phyloP scores from a whole-genome alignment of 2,113 vertebrate species.

The Chelonoidis abingdonii region DNA sequence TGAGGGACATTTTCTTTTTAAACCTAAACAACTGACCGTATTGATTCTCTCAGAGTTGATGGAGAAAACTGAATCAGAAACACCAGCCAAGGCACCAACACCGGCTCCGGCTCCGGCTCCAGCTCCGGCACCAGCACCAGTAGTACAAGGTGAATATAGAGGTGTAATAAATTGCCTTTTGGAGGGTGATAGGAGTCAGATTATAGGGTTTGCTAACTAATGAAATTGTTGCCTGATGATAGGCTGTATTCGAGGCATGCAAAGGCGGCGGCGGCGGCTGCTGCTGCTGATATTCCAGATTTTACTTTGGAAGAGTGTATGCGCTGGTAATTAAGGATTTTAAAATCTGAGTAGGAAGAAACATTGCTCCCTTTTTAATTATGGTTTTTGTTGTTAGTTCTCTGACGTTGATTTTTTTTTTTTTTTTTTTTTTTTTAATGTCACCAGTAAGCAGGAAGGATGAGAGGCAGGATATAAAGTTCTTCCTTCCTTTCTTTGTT shows the following conservation, averaged over 20 bases:
- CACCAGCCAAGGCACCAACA: conserved; percentile 6
- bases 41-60: conserved; percentile 73
- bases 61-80: conserved; percentile 73
- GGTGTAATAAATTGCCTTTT: accelerated
- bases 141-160: conserved; percentile 70
- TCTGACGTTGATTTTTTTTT: not conserved
- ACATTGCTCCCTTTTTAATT: not conserved
- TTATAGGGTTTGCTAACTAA: not conserved
- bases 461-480: not conserved
- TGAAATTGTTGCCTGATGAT: not conserved
- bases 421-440: not conserved
- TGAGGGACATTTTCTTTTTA: not conserved
- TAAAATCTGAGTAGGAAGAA: conserved; percentile 4
- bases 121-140: not conserved
- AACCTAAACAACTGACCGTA: not conserved
- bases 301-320: conserved; percentile 4
- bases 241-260: not conserved
- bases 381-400: not conserved
- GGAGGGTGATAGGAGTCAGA: not conserved
- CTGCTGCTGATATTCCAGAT: not conserved
- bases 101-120: not conserved
- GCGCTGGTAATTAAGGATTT: not conserved
- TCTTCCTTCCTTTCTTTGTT: not conserved
- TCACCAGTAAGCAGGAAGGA: not conserved
- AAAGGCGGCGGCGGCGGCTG: accelerated